Evolutionary conservation across 2,888 invertebrate genomes (phyloP).

Genomic region (Yponomeuta malinellus): DNA sequence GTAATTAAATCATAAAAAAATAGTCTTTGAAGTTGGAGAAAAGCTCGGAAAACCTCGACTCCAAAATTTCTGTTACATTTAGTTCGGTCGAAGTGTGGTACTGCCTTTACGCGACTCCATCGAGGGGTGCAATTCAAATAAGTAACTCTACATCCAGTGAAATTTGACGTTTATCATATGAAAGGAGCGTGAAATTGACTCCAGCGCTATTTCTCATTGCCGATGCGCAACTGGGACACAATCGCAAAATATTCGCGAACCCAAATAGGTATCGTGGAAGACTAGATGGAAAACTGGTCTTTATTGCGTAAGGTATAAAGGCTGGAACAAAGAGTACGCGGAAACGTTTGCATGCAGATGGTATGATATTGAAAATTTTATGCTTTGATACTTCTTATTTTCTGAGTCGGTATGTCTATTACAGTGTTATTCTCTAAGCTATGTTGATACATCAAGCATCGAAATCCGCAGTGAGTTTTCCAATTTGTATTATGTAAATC

Average conservation of each 20-base stretch:
- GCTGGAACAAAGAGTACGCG: too few relatives aligned
- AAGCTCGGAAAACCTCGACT: too few relatives aligned
- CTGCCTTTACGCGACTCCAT: not conserved
- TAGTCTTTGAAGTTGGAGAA: too few relatives aligned
- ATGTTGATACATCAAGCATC: too few relatives aligned
- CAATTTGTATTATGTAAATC: too few relatives aligned
- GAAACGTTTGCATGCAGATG: too few relatives aligned
- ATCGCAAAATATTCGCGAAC: not conserved
- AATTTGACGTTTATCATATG: constrained; percentile 3
- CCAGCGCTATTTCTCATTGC: not conserved
- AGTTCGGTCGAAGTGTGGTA: not conserved
- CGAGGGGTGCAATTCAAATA: not conserved
- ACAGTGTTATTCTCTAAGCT: too few relatives aligned
- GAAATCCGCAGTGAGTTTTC: too few relatives aligned
- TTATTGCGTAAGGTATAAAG: not conserved
- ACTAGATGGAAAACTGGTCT: not conserved
- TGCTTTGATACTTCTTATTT: too few relatives aligned
- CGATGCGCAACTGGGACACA: not conserved
- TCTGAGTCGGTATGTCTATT: too few relatives aligned
- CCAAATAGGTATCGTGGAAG: not conserved
- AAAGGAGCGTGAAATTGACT: constrained; percentile 3
- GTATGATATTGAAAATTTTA: too few relatives aligned
- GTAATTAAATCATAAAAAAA: too few relatives aligned
- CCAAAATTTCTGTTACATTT: not conserved
- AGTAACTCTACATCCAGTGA: not conserved